These are phyloP conservation scores for Drosophila lacertosa DNA, from an alignment of 1,140 invertebrate species.

Conservation along the genomic window DNA sequence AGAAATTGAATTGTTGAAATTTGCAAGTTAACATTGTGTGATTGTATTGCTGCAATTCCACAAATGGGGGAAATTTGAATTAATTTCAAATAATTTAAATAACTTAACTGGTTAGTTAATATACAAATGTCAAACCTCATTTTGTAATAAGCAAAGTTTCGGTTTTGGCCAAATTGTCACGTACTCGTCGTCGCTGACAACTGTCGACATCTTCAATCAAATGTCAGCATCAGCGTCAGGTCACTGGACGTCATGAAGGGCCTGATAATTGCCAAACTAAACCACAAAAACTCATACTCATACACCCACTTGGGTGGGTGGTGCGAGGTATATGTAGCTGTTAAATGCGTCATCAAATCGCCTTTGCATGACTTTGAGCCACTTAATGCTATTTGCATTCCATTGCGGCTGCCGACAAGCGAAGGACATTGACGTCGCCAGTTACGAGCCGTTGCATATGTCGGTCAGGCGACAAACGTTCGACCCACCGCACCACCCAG, in stretches of 20 bases:
- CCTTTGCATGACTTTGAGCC: constrained; percentile 74
- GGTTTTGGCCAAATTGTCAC: constrained; percentile 67
- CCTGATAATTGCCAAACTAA: constrained; percentile 59
- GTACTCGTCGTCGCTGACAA: constrained; percentile 48
- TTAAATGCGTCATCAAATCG: constrained; percentile 62
- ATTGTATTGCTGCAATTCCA: not conserved
- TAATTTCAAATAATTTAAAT: constrained; percentile 51
- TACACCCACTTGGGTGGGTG: not conserved
- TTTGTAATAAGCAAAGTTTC: constrained; percentile 48
- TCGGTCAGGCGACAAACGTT: constrained; percentile 41
- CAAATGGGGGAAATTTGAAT: constrained; percentile 2
- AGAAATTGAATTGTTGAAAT: constrained; percentile 10
- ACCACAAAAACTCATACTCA: constrained; percentile 65
- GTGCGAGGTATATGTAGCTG: not conserved
- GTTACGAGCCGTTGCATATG: constrained; percentile 59
- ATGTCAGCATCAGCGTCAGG: constrained; percentile 30
- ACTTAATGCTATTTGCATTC: constrained; percentile 76
- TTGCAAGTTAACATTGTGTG: constrained; percentile 11
- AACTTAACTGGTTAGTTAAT: constrained; percentile 71
- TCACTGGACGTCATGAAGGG: constrained; percentile 23
- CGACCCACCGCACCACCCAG: not conserved
- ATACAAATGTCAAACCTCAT: constrained; percentile 40
- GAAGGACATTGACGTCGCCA: constrained; percentile 43
- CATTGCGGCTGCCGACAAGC: constrained; percentile 48
- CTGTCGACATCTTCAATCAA: constrained; percentile 52